phyloP scores from a whole-genome alignment of 2,113 vertebrate genomes.

The Anarrhichthys ocellatus region DNA sequence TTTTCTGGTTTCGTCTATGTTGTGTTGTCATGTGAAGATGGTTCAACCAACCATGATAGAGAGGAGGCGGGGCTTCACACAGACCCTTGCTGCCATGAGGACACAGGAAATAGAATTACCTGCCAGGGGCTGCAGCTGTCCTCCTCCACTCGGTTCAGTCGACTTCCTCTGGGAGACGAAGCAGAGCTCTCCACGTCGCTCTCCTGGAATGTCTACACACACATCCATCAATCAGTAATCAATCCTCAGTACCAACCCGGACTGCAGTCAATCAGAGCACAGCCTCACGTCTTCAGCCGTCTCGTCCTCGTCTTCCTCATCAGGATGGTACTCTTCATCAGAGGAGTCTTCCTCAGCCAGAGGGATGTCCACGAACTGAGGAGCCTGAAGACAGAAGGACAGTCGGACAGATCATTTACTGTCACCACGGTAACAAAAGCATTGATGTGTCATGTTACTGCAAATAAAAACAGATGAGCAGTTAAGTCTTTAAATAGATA shows the following conservation, averaged over 20 bases:
- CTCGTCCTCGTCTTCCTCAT: constrained; percentile 97
- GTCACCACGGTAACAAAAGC: too few species aligned
- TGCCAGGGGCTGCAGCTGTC: constrained; percentile 81
- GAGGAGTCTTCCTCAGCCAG: constrained; percentile 97
- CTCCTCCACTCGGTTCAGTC: constrained; percentile 82
- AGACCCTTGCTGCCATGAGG: too few species aligned
- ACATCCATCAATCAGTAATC: not conserved
- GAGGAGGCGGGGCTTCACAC: not conserved
- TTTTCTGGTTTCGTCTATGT: not conserved
- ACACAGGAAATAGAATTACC: constrained; percentile 55
- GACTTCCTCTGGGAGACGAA: constrained; percentile 89
- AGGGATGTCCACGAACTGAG: constrained; percentile 96
- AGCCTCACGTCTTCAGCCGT: constrained; percentile 88
- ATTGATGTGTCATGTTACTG: too few species aligned
- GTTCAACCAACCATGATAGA: not conserved
- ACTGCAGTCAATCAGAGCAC: not conserved
- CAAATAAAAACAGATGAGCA: too few species aligned
- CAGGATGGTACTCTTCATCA: constrained; percentile 95
- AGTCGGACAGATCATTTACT: too few species aligned
- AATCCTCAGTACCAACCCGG: fast-evolving
- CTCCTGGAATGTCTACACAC: constrained; percentile 90
- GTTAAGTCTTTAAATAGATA: too few species aligned
- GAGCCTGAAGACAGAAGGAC: constrained; percentile 78
- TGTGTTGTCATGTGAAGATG: not conserved
- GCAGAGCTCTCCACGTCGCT: constrained; percentile 95